A percentile compares a stretch with the other conserved stretches of the same genome.
Conservation (phyloP, 2,113 vertebrate genomes). For the Aramus guarauna region DNA sequence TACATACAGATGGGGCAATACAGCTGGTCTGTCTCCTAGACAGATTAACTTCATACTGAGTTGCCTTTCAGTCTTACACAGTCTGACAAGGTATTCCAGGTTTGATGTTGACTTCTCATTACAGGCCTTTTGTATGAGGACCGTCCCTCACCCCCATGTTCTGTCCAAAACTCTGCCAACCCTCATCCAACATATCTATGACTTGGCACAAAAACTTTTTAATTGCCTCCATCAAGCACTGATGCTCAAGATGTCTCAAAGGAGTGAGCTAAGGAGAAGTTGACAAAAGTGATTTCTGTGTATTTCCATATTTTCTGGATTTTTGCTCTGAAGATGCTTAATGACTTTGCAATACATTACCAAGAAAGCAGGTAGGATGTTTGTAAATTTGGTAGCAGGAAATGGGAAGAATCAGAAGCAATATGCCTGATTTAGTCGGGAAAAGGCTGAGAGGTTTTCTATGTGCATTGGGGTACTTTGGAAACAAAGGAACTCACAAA, state of each 20-base stretch:
- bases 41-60: neutral
- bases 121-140: neutral
- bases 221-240: neutral
- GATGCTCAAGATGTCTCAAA: neutral
- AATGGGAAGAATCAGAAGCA: neutral
- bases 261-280: neutral
- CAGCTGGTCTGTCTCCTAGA: neutral
- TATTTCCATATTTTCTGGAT: neutral
- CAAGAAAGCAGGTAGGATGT: neutral
- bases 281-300: neutral
- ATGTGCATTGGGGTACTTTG: neutral
- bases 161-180: neutral
- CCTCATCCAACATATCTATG: neutral
- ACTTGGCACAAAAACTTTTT: neutral
- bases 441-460: neutral
- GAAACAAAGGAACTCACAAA: neutral
- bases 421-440: neutral
- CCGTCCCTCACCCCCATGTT: fast-evolving
- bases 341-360: neutral
- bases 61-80: neutral
- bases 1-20: neutral
- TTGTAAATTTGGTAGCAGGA: neutral
- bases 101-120: neutral
- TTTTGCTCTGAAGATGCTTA: neutral
- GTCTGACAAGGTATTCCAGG: neutral